Percentiles rank a stretch among this genome's conserved stretches.
Evolutionary conservation across 2,797 vertebrate genomes (phyloP).

Genomic region (Siniperca undulata): DNA sequence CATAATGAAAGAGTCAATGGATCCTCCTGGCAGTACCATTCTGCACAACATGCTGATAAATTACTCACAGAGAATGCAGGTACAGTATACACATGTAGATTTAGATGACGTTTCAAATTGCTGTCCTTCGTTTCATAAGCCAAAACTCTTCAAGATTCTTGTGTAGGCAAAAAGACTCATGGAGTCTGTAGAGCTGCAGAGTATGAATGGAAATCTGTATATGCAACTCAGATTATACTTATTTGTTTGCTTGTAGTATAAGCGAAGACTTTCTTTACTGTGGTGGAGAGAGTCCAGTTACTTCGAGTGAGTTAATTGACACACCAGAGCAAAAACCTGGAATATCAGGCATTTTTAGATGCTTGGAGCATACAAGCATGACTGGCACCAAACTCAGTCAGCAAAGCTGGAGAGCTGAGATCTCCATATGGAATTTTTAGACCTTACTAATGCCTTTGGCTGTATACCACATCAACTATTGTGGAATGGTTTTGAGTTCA

Average conservation of each 20-base stretch:
- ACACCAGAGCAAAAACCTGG: slow-evolving; percentile 8
- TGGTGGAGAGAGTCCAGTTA: neutral
- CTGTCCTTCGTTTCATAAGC: neutral
- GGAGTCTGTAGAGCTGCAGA: neutral
- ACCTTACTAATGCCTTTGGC: slow-evolving; percentile 41
- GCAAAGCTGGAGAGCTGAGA: slow-evolving; percentile 37
- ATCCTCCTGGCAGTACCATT: slow-evolving; percentile 22
- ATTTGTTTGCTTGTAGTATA: neutral
- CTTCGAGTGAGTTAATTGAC: slow-evolving; percentile 10
- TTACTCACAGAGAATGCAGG: slow-evolving; percentile 3
- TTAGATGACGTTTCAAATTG: slow-evolving; percentile 12
- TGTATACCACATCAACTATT: slow-evolving; percentile 19
- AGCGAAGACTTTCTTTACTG: neutral
- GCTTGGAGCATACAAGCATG: slow-evolving; percentile 12
- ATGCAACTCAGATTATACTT: neutral
- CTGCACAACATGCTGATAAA: slow-evolving; percentile 20
- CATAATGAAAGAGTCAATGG: slow-evolving; percentile 33
- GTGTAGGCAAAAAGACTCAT: neutral
- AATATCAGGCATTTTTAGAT: slow-evolving; percentile 31
- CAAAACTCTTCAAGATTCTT: slow-evolving; percentile 10
- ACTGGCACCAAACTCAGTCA: slow-evolving; percentile 19
- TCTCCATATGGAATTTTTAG: slow-evolving; percentile 45
- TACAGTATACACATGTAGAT: slow-evolving; percentile 12
- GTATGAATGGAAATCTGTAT: slow-evolving; percentile 5
- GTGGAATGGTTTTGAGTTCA: slow-evolving; percentile 21